Evolutionary conservation across 2,888 invertebrate species (phyloP), one percentile per base, ranked within the genome.

Genomic region (Cryptocephalus primarius): DNA sequence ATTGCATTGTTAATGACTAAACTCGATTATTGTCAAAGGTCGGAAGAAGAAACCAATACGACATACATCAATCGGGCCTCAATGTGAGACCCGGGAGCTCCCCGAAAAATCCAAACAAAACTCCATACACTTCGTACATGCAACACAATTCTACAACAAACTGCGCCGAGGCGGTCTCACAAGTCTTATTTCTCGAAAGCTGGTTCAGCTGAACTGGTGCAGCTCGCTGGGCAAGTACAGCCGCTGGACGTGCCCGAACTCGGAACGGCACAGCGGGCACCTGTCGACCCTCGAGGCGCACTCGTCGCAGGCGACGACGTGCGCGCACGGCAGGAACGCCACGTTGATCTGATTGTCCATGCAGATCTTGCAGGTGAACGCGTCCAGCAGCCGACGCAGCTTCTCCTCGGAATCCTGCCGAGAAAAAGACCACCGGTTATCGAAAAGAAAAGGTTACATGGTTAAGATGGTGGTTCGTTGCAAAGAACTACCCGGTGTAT

Each of bases 261-360:
- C 77, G 6, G 81, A 75, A 13, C 88, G 77, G 64, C 88, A 88
- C 32, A 88, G 70, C 0, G 88, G 88, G 65, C 88, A 88, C 48
- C 80, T 75, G 49, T 79, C 77, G 64, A 88, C 83, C 61, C 80
- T 79, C 2, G 77, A 75, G 2, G 89, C 88, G 65, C 92, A 92
- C 14, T 76, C 73, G 36, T 74, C 71, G 71, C 91, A 91, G 60
- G 89, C 87, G 43, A 87, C 82, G 44, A 88, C 85, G 69, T 92
- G 92, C n/a, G 87, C 80, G 66, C 92, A 92, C 1, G 91, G 91
- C 71, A 87, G 82, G 71, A 92, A 84, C 57, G 86, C 83, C 33
- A 87, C 83, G 72, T 88, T 83, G 64, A 91, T 83, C 48, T 81
- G 78, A 44, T 75, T 76, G 72, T 91, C 90, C 88, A 90, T 88